Base-by-base conservation (phyloP, 2,797 vertebrate genomes). In the Sebastes trivittatus region DNA sequence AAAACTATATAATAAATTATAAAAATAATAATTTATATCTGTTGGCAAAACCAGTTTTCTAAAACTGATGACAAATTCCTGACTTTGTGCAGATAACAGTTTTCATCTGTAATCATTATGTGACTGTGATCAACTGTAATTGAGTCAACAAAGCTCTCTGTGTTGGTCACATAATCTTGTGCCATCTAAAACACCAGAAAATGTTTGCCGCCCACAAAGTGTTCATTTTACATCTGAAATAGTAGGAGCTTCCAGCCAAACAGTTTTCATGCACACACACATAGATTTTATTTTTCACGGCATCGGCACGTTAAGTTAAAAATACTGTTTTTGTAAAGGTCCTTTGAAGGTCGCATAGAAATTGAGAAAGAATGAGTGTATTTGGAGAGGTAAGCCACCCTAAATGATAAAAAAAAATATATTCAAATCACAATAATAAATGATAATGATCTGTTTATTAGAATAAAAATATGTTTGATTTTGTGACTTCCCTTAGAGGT, bases 71-170 rank as follows among this genome's bases (percentile, higher is more conserved):
- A 55, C 22, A 77, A 55, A 68, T 27, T 75, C 8, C 10, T 52
- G 60, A 67, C 20, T 67, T 71, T 59, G 7, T n/a, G 18, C 23
- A 3, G 61, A 73, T 77, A 9, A 27, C 42, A n/a, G 11, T 64
- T 65, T 72, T 71, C 16, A 66, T 72, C 20, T 79, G 1, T 75
- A 69, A 78, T 72, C 56, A 20, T 66, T 52, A 36, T 42, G 38
- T 62, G 67, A 38, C 13, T 0, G 18, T 27, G 11, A 58, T 77
- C 22, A 65, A 27, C 67, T 22, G 11, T 61, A 65, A 67, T 62
- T 73, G 46, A 75, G 34, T 78, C 52, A 75, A 68, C 66, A 77
- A 77, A 79, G 58, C 61, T 55, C 42, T 27, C 23, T 72, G 7
- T 68, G 32, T 64, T 77, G 27, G 49, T 72, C 69, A 61, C 22